Evolutionary conservation across 2,797 vertebrate genomes (phyloP).

Genomic region (Onychomys torridus): DNA sequence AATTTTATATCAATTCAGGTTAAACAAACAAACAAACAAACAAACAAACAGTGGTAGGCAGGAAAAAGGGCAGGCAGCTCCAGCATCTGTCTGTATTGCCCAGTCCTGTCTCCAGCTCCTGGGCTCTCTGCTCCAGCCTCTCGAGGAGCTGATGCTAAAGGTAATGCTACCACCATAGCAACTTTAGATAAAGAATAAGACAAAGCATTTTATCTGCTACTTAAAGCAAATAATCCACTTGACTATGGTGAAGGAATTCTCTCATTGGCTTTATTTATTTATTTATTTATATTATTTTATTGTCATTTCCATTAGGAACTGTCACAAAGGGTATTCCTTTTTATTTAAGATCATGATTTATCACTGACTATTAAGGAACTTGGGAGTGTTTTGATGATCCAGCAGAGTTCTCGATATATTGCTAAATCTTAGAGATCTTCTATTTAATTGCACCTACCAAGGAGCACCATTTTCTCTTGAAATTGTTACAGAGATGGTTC

Average conservation of each 20-base stretch:
- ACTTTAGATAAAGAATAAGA: neutral
- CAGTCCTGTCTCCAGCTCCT: neutral
- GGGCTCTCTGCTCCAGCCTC: neutral
- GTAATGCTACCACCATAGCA: too few species aligned
- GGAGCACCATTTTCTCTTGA: constrained; percentile 43
- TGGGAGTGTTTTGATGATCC: constrained; percentile 17
- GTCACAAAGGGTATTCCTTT: neutral
- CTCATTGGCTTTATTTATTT: neutral
- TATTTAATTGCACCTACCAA: neutral
- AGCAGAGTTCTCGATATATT: constrained; percentile 31
- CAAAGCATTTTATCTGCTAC: neutral
- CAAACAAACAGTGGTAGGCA: neutral
- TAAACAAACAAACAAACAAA: too few species aligned
- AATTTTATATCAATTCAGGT: constrained; percentile 1
- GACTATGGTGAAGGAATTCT: neutral
- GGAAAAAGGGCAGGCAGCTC: too few species aligned
- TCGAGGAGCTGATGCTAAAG: neutral
- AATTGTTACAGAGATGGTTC: constrained; percentile 47
- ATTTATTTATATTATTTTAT: neutral
- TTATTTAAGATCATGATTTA: neutral
- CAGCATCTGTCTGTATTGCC: neutral
- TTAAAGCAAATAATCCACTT: neutral
- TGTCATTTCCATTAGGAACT: constrained; percentile 22
- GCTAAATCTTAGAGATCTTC: constrained; percentile 42
- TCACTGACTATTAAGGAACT: constrained; percentile 36